Evolutionary conservation across 2,113 vertebrate genomes (phyloP).

Genomic region (Canis aureus): DNA sequence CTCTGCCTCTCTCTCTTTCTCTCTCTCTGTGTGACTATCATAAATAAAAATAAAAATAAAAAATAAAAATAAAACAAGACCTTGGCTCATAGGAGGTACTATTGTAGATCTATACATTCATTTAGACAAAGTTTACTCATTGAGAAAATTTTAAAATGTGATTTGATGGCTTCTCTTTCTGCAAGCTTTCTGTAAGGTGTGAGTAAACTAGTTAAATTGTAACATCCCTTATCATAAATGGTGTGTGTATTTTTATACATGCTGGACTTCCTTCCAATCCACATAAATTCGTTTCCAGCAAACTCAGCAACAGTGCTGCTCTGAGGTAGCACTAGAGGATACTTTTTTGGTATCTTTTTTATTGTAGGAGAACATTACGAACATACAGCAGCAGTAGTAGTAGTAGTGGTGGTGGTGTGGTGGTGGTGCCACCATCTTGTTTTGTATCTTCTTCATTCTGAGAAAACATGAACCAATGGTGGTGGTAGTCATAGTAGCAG

Average conservation of each 20-base stretch:
- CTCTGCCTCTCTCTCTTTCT: no score
- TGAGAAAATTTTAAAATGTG: constrained; percentile 15
- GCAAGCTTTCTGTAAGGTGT: not conserved
- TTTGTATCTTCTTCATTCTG: not conserved
- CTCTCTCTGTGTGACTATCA: no score
- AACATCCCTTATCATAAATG: not conserved
- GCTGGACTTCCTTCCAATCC: no score
- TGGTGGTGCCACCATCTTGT: not conserved
- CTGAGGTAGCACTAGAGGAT: no score
- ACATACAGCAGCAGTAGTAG: no score
- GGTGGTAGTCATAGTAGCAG: not conserved
- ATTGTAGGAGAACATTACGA: not conserved
- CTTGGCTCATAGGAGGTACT: not conserved
- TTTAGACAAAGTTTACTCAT: not conserved
- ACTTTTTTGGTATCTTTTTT: not conserved
- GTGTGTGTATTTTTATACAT: not conserved
- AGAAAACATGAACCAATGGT: not conserved
- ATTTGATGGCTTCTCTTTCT: not conserved
- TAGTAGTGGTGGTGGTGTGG: not conserved
- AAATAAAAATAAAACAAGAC: not conserved
- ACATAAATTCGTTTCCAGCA: not conserved
- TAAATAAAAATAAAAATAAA: no score
- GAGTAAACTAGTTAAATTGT: constrained; percentile 14
- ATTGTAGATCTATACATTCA: not conserved
- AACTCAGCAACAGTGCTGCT: not conserved